These are phyloP conservation scores for Sitobion miscanthi DNA, from an alignment of 1,140 invertebrate species.

Conservation along the genomic window DNA sequence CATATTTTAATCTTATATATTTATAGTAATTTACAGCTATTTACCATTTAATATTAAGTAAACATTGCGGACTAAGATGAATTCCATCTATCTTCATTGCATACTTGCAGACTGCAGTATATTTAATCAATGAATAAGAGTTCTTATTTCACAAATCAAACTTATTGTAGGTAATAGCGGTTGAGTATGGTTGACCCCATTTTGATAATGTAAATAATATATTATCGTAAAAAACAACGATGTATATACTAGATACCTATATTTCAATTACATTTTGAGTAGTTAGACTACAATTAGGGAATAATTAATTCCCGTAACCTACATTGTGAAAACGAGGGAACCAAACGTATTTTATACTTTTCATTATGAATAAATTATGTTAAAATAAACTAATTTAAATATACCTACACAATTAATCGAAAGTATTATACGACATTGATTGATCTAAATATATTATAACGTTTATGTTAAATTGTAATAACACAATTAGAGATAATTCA, in stretches of 20 bases:
- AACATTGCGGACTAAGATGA: background rate
- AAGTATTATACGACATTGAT: background rate
- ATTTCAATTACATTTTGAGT: conserved; percentile 12
- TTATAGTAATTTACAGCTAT: background rate
- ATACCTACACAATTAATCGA: background rate
- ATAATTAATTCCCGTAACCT: conserved; percentile 3
- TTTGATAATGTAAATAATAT: background rate
- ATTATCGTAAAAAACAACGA: background rate
- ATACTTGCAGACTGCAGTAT: too few species aligned
- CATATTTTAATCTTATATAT: background rate
- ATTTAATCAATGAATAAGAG: background rate
- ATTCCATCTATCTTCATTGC: background rate
- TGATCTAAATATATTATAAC: background rate
- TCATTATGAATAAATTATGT: background rate
- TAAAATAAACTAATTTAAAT: background rate
- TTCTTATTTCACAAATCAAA: background rate
- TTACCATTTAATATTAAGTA: background rate
- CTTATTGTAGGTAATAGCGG: background rate
- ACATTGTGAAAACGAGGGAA: background rate
- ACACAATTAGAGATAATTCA: background rate
- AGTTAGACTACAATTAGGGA: background rate
- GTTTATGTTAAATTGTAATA: background rate
- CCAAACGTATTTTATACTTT: background rate
- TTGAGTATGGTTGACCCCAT: background rate
- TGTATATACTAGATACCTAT: background rate